Percentiles rank a stretch among this genome's conserved stretches.
phyloP scores from a whole-genome alignment of 1,140 invertebrate species.

The Lasaia peninsularis region DNA sequence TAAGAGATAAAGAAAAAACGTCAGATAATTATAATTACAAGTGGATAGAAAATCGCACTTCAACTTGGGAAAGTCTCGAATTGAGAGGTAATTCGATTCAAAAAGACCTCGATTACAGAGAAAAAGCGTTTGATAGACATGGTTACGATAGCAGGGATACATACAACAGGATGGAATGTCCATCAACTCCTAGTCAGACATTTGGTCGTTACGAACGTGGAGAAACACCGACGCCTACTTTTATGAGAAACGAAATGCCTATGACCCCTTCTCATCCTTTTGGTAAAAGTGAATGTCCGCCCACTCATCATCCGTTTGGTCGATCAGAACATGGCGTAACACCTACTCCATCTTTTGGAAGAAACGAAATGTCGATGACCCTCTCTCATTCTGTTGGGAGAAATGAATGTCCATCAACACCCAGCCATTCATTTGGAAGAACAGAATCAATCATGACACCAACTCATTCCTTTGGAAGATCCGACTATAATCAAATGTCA shows the following conservation, averaged over 20 bases:
- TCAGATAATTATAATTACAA: constrained; percentile 19
- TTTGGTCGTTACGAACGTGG: constrained; percentile 45
- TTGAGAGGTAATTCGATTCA: constrained; percentile 11
- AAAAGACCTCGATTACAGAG: constrained; percentile 21
- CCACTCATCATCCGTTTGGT: background rate
- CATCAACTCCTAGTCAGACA: constrained; percentile 41
- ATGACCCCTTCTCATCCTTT: background rate
- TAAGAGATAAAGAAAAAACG: constrained; percentile 33
- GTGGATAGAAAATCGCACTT: constrained; percentile 21
- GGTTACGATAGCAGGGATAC: constrained; percentile 29
- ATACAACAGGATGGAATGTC: constrained; percentile 43
- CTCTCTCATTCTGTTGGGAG: constrained; percentile 33
- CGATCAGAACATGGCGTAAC: constrained; percentile 29
- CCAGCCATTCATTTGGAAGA: constrained; percentile 43
- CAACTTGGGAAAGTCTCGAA: constrained; percentile 29
- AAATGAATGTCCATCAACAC: constrained; percentile 42
- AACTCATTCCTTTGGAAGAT: constrained; percentile 22
- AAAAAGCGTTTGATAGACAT: constrained; percentile 30
- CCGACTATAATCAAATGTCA: constrained; percentile 30
- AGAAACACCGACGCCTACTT: constrained; percentile 38
- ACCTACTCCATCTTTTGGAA: constrained; percentile 36
- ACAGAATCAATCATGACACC: too few relatives aligned
- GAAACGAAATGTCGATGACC: constrained; percentile 18
- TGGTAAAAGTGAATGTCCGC: too few relatives aligned
- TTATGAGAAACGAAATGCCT: constrained; percentile 27